Percentiles rank a stretch among this genome's conserved stretches.
phyloP scores from a whole-genome alignment of 1,140 invertebrate species.

The Mizuhopecten yessoensis region DNA sequence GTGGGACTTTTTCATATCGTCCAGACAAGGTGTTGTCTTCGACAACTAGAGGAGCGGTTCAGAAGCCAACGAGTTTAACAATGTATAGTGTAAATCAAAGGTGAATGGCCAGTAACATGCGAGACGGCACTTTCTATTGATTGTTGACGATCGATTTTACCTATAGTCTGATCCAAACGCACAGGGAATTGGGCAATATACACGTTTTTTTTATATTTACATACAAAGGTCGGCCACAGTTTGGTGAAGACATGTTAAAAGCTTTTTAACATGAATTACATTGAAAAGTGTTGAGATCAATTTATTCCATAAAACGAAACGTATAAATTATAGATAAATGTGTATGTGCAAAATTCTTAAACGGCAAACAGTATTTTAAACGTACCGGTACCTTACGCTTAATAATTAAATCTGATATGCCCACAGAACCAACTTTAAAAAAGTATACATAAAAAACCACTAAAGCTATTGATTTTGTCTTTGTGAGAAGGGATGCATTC shows the following conservation, averaged over 20 bases:
- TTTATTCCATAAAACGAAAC: constrained; percentile 17
- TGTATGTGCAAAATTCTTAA: neutral
- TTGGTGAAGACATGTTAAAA: neutral
- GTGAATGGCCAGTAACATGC: constrained; percentile 26
- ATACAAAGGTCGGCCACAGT: constrained; percentile 1
- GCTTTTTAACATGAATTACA: neutral
- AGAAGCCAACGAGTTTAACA: neutral
- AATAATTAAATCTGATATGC: too few relatives aligned
- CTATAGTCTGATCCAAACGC: neutral
- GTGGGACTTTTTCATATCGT: neutral
- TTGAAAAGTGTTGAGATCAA: neutral
- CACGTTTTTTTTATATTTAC: too few relatives aligned
- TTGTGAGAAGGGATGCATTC: too few relatives aligned
- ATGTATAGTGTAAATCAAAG: constrained; percentile 26
- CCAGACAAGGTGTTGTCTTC: neutral
- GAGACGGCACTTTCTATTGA: constrained; percentile 10
- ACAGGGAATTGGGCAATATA: constrained; percentile 1
- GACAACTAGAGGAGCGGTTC: neutral
- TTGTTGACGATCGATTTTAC: constrained; percentile 7
- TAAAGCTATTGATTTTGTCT: too few relatives aligned
- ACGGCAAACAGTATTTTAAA: too few relatives aligned
- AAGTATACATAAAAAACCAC: too few relatives aligned
- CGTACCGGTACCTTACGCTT: too few relatives aligned
- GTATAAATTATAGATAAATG: constrained; percentile 5
- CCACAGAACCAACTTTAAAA: too few relatives aligned